Evolutionary conservation across 2,888 invertebrate genomes (phyloP).

Genomic region (Mythimna lalbum): DNA sequence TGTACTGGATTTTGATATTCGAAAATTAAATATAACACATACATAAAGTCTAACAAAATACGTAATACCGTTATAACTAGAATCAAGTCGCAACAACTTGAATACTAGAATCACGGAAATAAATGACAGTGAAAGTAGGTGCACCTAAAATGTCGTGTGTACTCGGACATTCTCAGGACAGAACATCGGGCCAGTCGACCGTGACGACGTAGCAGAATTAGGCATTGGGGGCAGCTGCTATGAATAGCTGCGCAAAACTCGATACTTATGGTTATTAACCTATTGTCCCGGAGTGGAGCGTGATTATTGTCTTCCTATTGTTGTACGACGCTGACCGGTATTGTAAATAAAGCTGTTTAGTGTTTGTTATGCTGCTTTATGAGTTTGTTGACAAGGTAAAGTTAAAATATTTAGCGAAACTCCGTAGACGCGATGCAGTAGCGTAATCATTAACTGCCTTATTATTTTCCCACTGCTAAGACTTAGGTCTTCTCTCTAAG

Average conservation of each 20-base stretch:
- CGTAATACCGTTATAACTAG: not conserved
- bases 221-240: slow-evolving; percentile 63
- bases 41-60: not conserved
- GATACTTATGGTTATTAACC: slow-evolving; percentile 60
- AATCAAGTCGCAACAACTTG: slow-evolving; percentile 5
- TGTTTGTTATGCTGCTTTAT: slow-evolving; percentile 32
- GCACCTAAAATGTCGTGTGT: slow-evolving; percentile 36
- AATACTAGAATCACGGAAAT: slow-evolving; percentile 14
- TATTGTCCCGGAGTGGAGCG: slow-evolving; percentile 59
- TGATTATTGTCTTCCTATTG: slow-evolving; percentile 61
- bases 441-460: too few relatives aligned
- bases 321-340: slow-evolving; percentile 37
- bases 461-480: too few relatives aligned
- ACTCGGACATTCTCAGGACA: slow-evolving; percentile 52
- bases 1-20: not conserved
- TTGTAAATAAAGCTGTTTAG: slow-evolving; percentile 30
- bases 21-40: not conserved
- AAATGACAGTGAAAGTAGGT: slow-evolving; percentile 59
- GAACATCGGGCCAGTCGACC: slow-evolving; percentile 48
- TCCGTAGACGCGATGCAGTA: not conserved
- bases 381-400: not conserved
- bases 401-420: not conserved
- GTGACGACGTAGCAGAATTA: slow-evolving; percentile 58
- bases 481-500: too few relatives aligned
- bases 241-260: slow-evolving; percentile 60